Evolutionary conservation across 2,113 vertebrate species (phyloP).

Genomic region (Hylia prasina): DNA sequence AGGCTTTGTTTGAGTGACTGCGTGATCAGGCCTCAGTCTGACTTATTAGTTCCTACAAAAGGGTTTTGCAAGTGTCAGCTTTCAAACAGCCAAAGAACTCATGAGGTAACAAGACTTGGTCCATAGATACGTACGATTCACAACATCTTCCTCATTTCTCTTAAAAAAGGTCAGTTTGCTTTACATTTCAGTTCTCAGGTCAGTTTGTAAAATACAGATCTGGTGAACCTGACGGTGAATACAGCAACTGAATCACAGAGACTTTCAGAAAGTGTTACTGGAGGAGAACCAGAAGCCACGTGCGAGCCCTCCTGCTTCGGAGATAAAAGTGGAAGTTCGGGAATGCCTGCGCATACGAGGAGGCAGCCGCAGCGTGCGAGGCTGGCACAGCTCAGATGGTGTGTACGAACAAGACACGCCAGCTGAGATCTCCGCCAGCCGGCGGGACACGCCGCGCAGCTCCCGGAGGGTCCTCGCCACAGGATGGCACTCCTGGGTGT

Average conservation of each 20-base stretch:
- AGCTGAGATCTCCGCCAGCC: neutral
- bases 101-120: neutral
- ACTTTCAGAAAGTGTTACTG: neutral
- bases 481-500: conserved; percentile 70
- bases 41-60: neutral
- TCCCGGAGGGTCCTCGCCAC: neutral
- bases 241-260: neutral
- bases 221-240: neutral
- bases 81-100: neutral
- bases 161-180: neutral
- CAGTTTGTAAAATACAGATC: neutral
- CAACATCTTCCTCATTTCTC: neutral
- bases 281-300: neutral
- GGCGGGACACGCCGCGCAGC: fast-evolving
- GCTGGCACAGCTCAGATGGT: neutral
- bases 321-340: neutral
- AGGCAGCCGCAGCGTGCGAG: neutral
- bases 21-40: neutral
- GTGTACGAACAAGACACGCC: neutral
- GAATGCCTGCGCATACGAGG: neutral
- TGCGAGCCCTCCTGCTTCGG: neutral
- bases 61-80: neutral
- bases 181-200: neutral
- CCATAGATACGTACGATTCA: fast-evolving
- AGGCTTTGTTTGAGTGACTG: neutral